Base-by-base conservation (phyloP, 2,797 vertebrate species). In the Peromyscus melanophrys region DNA sequence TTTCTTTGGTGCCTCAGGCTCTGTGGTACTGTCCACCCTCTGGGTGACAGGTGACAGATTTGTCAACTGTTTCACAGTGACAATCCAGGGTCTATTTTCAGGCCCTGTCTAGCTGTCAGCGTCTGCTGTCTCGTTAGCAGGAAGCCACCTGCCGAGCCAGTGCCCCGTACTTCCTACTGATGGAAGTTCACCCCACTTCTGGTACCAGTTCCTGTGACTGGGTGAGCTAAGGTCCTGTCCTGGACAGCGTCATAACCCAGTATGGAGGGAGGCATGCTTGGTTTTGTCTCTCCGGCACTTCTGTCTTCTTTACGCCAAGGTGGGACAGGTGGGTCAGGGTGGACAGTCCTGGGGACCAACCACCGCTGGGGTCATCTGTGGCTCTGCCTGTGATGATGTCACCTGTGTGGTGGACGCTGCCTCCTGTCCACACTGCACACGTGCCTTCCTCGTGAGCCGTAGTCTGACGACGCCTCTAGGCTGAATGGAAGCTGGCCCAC, bases 211-310 rank as follows among this genome's bases (percentile, higher is more conserved):
- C 89, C 55, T 92, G 2, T 78, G 59, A 43, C 55, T 85, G 78
- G 46, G 11, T 86, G 87, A 95, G 31, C 77, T 92, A 29, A 92
- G 67, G 29, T 87, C 17, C n/a, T 57, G 12, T 76, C n/a, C 67
- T 29, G 31, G 52, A 43, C 29, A 59, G 43, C 59, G 67, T 21
- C 55, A 34, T 49, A 63, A 40, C 61, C 49, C 19, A 63, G 4
- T 67, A 23, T 13, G 27, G 59, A 40, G 65, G 57, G 91, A 77
- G n/a, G 23, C 43, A 76, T 61, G 1, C 37, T 80, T 73, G 1
- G 40, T 73, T 88, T 67, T 75, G 17, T 83, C 43, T 83, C 19
- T 80, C 8, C 23, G 25, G n/a, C 43, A n/a, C 59, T 75, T 80
- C 37, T 78, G 4, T 63, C 10, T 59, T 57, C 84, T 73, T 92